Evolutionary conservation across 2,797 vertebrate species (phyloP), one percentile per base, ranked within the genome.

Genomic region (Micrastur ruficollis): DNA sequence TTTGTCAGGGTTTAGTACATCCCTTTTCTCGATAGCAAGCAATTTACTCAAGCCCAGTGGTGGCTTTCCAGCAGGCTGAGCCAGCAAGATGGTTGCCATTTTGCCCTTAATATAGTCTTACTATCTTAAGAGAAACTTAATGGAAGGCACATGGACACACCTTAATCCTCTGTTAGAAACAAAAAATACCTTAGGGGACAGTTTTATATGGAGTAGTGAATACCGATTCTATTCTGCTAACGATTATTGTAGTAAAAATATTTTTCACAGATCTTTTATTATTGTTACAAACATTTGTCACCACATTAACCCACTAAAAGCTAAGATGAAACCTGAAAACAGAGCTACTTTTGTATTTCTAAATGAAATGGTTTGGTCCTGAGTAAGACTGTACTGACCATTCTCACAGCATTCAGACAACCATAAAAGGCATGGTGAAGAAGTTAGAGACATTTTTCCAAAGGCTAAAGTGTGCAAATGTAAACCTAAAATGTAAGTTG

Each of bases 121-220:
- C n/a, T 50, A 8, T 55, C 3, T 0, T 62, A 70, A 81, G 31
- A 90, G 14, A 81, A 91, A 89, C 52, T 36, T 65, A 81, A 86
- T 42, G 18, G 22, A 75, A 86, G 25, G 26, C 59, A 63, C 11
- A 9, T 15, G n/a, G 47, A 34, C 72, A 85, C 34, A 89, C 40
- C 72, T 89, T 80, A 81, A 81, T 80, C 47, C 14, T 93, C 91
- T 89, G 49, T 93, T 89, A 91, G 81, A 89, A 86, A 81, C 8
- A 86, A 86, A 92, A 92, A 83, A 52, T 23, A 62, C 10, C 22
- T 65, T 20, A 47, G 11, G 22, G 70, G 6, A 46, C 8, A 36
- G 63, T 14, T 94, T 93, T 67, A 16, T 62, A 29, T 16, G 15
- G 74, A 65, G 16, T 8, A 68, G 4, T 25, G 13, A 78, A 58